Evolutionary conservation across 2,797 vertebrate species (phyloP).

Genomic region (Clarias pachynema): DNA sequence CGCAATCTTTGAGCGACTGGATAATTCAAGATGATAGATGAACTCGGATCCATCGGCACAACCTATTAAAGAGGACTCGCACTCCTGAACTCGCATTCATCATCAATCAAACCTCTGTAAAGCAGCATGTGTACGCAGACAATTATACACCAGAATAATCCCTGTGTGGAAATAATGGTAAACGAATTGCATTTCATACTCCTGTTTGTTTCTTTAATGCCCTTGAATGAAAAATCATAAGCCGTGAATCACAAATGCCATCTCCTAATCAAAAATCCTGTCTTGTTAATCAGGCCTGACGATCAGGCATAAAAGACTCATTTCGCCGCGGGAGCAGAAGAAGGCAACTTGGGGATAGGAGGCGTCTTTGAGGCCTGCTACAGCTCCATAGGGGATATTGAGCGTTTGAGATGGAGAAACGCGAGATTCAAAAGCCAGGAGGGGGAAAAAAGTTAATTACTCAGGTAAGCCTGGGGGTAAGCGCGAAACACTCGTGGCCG

Average conservation of each 20-base stretch:
- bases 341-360: slow-evolving; percentile 19
- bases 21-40: slow-evolving; percentile 4
- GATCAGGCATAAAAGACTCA: slow-evolving; percentile 10
- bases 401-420: slow-evolving; percentile 59
- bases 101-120: slow-evolving; percentile 16
- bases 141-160: slow-evolving; percentile 43
- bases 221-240: slow-evolving; percentile 25
- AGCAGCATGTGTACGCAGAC: slow-evolving; percentile 5
- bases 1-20: not conserved
- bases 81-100: slow-evolving; percentile 26
- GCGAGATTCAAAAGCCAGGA: slow-evolving; percentile 59
- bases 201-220: slow-evolving; percentile 36
- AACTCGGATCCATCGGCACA: not conserved
- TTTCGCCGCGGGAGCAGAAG: slow-evolving; percentile 24
- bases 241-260: slow-evolving; percentile 29
- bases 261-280: slow-evolving; percentile 40
- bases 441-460: slow-evolving; percentile 73
- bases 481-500: slow-evolving; percentile 71
- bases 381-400: slow-evolving; percentile 32
- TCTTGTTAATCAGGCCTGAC: slow-evolving; percentile 42
- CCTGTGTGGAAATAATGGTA: slow-evolving; percentile 35
- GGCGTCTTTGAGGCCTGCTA: slow-evolving; percentile 51
- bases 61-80: slow-evolving; percentile 7
- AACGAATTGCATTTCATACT: slow-evolving; percentile 28
- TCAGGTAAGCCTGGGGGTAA: slow-evolving; percentile 68